phyloP scores from a whole-genome alignment of 2,113 vertebrate genomes.

The Ciconia maguari region DNA sequence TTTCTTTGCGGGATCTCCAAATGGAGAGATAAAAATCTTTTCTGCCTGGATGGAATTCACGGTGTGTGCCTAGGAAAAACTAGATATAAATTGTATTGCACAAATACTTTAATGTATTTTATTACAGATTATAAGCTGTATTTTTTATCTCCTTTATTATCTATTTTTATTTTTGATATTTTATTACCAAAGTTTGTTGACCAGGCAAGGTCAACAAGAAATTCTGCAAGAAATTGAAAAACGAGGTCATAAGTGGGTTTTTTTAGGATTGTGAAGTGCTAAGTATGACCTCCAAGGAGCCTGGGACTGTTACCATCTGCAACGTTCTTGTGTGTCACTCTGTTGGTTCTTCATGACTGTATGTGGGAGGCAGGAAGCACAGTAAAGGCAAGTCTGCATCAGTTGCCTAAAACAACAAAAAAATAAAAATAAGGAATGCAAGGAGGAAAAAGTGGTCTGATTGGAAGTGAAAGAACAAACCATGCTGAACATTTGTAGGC shows the following conservation, averaged over 20 bases:
- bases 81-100: not conserved
- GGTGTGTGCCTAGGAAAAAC: not conserved
- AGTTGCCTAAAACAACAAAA: not conserved
- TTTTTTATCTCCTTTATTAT: not conserved
- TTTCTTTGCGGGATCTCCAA: not conserved
- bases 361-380: conserved; percentile 35
- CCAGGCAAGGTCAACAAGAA: not conserved
- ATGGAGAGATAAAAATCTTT: not conserved
- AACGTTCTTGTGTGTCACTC: not conserved
- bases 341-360: not conserved
- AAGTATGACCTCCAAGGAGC: not conserved
- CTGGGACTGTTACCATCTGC: not conserved
- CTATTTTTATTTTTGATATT: not conserved
- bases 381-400: not conserved
- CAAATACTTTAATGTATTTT: not conserved
- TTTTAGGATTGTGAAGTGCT: not conserved
- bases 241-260: not conserved
- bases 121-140: not conserved
- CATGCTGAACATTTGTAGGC: not conserved
- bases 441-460: not conserved
- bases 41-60: not conserved
- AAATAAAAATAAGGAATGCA: not conserved
- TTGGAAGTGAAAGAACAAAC: not conserved
- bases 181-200: not conserved
- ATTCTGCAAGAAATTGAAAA: not conserved